These are phyloP conservation scores for Hemaris fuciformis DNA, from an alignment of 2,888 invertebrate species.

Conservation along the genomic window DNA sequence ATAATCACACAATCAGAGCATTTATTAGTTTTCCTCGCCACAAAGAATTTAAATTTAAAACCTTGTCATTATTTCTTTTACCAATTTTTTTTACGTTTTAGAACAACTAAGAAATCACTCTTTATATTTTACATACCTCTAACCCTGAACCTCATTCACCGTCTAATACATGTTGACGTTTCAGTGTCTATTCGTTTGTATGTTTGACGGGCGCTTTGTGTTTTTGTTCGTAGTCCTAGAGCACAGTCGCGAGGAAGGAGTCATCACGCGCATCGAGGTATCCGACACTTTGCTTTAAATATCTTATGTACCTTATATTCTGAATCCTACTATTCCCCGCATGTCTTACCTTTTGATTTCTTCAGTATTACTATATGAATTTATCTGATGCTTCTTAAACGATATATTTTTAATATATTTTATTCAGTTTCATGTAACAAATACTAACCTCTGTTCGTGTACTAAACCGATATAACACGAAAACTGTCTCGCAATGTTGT, in stretches of 20 bases:
- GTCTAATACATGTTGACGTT: constrained; percentile 29
- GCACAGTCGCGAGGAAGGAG: constrained; percentile 82
- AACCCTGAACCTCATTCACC: constrained; percentile 38
- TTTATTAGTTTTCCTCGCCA: neutral
- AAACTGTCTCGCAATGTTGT: constrained; percentile 63
- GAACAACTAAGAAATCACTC: neutral
- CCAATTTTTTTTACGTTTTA: neutral
- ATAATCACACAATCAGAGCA: neutral
- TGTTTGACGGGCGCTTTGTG: constrained; percentile 79
- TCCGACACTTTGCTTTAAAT: constrained; percentile 72
- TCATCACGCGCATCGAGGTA: constrained; percentile 82
- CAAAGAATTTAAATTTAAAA: neutral
- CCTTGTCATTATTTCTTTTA: neutral
- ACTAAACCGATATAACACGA: constrained; percentile 36
- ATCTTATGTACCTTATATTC: constrained; percentile 34
- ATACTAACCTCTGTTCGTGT: constrained; percentile 18
- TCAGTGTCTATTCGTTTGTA: constrained; percentile 53
- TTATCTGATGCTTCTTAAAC: constrained; percentile 3
- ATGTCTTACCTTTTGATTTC: neutral
- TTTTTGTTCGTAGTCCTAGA: constrained; percentile 81
- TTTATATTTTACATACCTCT: neutral
- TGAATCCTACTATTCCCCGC: neutral
- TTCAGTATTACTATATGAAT: constrained; percentile 8
- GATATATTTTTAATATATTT: neutral
- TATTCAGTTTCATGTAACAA: constrained; percentile 4